phyloP scores from a whole-genome alignment of 1,140 invertebrate species.

The Apis mellifera region Amel_HAv3.1 CM009936.2:5211501-5212000 shows the following conservation, averaged over 20 bases:
- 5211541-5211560: neutral
- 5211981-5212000: neutral
- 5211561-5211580: too few relatives aligned
- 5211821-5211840: constrained; percentile 8
- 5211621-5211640: too few relatives aligned
- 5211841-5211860: neutral
- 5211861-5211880: neutral
- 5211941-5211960: neutral
- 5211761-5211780: neutral
- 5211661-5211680: too few relatives aligned
- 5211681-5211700: too few relatives aligned
- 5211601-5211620: too few relatives aligned
- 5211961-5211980: neutral
- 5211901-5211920: neutral
- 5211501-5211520: neutral
- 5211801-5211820: neutral
- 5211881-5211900: neutral
- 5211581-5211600: neutral
- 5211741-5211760: neutral
- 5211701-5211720: too few relatives aligned
- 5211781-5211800: neutral
- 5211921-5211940: neutral
- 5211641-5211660: too few relatives aligned
- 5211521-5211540: too few relatives aligned
- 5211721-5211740: neutral